Evolutionary conservation across 2,797 vertebrate species (phyloP).

Genomic region (Steatocranus sp.): DNA sequence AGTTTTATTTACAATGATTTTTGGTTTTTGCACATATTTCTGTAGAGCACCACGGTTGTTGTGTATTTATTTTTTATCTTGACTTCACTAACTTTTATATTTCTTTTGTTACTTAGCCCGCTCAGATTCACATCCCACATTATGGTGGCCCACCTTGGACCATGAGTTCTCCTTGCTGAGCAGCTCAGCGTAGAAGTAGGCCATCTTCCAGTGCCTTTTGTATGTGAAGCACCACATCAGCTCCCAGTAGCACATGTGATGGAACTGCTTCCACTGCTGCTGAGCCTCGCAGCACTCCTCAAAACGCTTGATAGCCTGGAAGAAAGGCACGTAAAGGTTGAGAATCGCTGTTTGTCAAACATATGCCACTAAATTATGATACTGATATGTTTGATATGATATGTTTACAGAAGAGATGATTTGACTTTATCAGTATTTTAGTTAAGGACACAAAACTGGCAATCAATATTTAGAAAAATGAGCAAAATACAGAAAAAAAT

Average conservation of each 20-base stretch:
- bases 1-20: background rate
- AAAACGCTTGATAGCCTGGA: slow-evolving; percentile 87
- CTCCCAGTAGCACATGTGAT: slow-evolving; percentile 99
- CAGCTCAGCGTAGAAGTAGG: slow-evolving; percentile 95
- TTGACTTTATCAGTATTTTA: background rate
- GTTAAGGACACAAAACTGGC: background rate
- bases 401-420: background rate
- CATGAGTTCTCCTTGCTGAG: slow-evolving; percentile 96
- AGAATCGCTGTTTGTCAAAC: background rate
- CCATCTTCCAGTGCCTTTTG: slow-evolving; percentile 97
- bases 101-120: background rate
- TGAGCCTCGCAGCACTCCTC: slow-evolving; percentile 96
- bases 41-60: background rate
- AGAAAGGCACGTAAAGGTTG: background rate
- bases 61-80: background rate
- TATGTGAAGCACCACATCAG: slow-evolving; percentile 99
- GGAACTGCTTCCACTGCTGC: slow-evolving; percentile 97
- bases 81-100: background rate
- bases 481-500: background rate
- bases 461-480: background rate
- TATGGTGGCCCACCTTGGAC: slow-evolving; percentile 84
- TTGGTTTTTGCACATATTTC: background rate
- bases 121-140: background rate
- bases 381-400: background rate
- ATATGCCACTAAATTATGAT: background rate